Conservation (phyloP, 2,113 vertebrate genomes). For the Erythrocercus mccallii region DNA sequence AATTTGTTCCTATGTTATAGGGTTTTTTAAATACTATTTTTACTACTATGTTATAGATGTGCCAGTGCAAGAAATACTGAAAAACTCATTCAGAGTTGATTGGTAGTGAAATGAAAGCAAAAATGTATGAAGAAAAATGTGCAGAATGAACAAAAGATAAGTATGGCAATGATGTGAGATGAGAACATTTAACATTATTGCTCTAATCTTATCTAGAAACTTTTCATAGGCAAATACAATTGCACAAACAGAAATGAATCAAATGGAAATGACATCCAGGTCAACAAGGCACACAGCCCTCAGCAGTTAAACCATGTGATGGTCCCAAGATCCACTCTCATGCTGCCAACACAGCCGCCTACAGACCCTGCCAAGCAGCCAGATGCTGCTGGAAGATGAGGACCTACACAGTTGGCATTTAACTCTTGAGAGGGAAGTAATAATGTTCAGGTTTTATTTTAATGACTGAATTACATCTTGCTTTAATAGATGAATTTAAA, state of each 20-base stretch:
- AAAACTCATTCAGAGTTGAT: not conserved
- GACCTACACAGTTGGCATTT: not conserved
- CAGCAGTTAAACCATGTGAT: not conserved
- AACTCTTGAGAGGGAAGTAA: not conserved
- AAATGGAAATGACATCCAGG: not conserved
- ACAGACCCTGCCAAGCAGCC: conserved; percentile 8
- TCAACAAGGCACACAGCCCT: not conserved
- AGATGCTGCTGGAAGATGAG: not conserved
- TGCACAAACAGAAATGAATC: not conserved
- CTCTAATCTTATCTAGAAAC: not conserved
- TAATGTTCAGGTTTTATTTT: not conserved
- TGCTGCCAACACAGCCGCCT: not conserved
- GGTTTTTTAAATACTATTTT: too few species aligned
- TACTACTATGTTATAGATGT: too few species aligned
- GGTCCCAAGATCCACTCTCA: not conserved
- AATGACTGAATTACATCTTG: not conserved
- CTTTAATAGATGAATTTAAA: not conserved
- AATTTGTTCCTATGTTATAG: too few species aligned
- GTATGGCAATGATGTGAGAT: not conserved
- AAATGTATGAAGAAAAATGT: not conserved
- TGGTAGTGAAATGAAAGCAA: not conserved
- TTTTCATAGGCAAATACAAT: not conserved
- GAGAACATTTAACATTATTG: not conserved
- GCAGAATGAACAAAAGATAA: not conserved
- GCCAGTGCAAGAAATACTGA: not conserved